Evolutionary conservation across 2,888 invertebrate species (phyloP), one percentile per base, ranked within the genome.

Genomic region (Calephelis perditalis): DNA sequence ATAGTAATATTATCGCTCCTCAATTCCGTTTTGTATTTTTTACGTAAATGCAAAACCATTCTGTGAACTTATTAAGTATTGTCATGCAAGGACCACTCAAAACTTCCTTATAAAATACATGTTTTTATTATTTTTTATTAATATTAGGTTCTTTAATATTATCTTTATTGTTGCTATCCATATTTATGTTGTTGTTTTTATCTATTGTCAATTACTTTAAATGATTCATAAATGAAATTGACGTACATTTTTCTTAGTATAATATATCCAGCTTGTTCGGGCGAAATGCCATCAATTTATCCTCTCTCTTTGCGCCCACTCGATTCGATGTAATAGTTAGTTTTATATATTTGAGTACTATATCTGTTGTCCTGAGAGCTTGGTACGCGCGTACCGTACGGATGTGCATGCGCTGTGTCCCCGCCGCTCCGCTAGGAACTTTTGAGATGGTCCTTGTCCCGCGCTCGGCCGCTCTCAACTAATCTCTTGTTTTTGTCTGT

Each of bases 401-500:
- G 52, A 52, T 78, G 78, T 87, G 86, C 86, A 86, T 86, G 86
- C 74, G 86, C 86, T 86, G 68, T 67, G 67, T 68, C 66, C 58
- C 67, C 67, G 72, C 69, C 68, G 69, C 74, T 72, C 70, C 79
- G 78, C 92, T 94, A 94, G 95, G 95, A 95, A 95, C 95, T 96
- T 96, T 96, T 96, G 96, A 96, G 96, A 96, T 96, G 96, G 96
- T 96, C 96, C 96, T 95, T 95, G 94, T 81, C 84, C 77, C 82
- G 85, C 86, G 86, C 89, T 82, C 87, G 85, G 80, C 84, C 84
- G 83, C 82, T 81, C 81, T 78, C 86, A 86, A 93, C 92, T 93
- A 93, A 93, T 93, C 81, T 91, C 90, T 89, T 92, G 78, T 93
- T 92, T 91, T 91, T 92, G 91, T 93, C 92, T 93, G 92, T 92